phyloP scores from a whole-genome alignment of 2,888 invertebrate genomes.

The Pseudococcus longispinus region DNA sequence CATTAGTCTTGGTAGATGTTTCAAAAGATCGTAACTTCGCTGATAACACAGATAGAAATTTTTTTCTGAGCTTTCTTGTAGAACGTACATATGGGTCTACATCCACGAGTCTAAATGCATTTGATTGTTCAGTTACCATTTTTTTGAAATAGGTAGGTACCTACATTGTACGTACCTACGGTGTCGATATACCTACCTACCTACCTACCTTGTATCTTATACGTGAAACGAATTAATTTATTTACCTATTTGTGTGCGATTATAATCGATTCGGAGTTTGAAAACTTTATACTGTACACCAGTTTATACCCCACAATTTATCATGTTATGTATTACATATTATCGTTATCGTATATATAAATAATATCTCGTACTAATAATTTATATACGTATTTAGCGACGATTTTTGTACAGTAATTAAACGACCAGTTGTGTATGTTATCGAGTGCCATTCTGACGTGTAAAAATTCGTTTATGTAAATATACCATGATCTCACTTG shows the following conservation, averaged over 20 bases:
- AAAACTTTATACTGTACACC: background rate
- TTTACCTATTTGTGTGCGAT: background rate
- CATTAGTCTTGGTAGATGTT: too few relatives aligned
- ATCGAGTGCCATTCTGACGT: slow-evolving; percentile 4
- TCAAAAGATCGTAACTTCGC: too few relatives aligned
- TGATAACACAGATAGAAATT: too few relatives aligned
- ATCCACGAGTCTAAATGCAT: background rate
- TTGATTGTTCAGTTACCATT: slow-evolving; percentile 1
- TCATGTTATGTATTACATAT: background rate
- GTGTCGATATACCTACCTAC: background rate
- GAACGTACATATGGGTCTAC: background rate
- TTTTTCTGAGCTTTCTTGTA: background rate
- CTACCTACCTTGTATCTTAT: too few relatives aligned
- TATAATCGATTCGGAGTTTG: background rate
- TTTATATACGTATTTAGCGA: slow-evolving; percentile 30
- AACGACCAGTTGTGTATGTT: slow-evolving; percentile 8
- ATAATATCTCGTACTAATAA: background rate
- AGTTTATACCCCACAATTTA: background rate
- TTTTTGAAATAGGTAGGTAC: background rate
- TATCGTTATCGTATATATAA: background rate
- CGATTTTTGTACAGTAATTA: slow-evolving; percentile 16
- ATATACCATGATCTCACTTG: slow-evolving; percentile 38
- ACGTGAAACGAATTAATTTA: background rate
- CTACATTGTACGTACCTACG: background rate
- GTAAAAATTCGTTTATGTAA: slow-evolving; percentile 26